Conservation (phyloP, 2,888 invertebrate species). For the Eulithis prunata region DNA sequence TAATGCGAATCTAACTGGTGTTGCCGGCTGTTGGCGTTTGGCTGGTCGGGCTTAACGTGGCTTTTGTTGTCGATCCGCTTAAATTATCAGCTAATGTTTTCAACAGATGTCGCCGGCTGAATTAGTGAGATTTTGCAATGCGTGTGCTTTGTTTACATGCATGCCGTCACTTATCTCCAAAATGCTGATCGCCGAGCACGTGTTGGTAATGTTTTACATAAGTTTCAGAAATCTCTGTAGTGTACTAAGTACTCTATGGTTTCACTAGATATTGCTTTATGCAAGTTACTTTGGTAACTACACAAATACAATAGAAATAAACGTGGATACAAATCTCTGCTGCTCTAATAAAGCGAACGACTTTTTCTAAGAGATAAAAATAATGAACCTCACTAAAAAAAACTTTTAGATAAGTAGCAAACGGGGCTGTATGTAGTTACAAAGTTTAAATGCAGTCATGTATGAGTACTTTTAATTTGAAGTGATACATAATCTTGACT, state of each 20-base stretch:
- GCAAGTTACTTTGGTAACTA: too few species aligned
- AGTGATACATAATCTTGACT: too few species aligned
- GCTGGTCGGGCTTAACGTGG: conserved; percentile 55
- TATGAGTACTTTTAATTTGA: too few species aligned
- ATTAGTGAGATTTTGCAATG: conserved; percentile 43
- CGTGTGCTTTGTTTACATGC: conserved; percentile 26
- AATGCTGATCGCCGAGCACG: neutral
- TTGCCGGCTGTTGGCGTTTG: conserved; percentile 62
- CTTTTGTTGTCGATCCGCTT: conserved; percentile 66
- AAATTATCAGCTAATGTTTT: conserved; percentile 59
- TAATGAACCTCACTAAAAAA: conserved; percentile 49
- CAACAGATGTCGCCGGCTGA: conserved; percentile 57
- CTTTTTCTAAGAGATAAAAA: conserved; percentile 57
- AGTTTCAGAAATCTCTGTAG: neutral
- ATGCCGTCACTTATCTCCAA: neutral
- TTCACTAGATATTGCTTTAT: too few species aligned
- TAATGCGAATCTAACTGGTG: conserved; percentile 78
- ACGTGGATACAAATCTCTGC: conserved; percentile 49
- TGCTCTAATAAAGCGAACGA: conserved; percentile 48
- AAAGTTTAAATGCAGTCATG: too few species aligned
- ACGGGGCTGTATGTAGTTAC: too few species aligned
- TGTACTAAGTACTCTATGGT: too few species aligned
- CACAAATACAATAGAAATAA: conserved; percentile 52
- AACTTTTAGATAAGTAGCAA: neutral
- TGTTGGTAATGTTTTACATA: neutral